A percentile compares a stretch with the other conserved stretches of the same genome.
Conservation (phyloP, 2,797 vertebrate species). For the Falco novaeseelandiae region DNA sequence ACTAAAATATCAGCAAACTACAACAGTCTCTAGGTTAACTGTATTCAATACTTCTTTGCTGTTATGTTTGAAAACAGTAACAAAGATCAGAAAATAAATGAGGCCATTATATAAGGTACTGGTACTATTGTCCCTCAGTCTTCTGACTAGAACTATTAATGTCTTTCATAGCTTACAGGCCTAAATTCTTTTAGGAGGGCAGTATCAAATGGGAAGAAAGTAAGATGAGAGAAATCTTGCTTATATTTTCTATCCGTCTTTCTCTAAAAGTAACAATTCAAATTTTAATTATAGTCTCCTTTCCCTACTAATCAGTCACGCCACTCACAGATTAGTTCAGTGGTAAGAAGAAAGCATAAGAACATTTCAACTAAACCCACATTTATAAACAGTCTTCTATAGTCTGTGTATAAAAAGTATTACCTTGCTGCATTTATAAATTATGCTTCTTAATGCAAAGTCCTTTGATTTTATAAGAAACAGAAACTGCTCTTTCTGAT, state of each 20-base stretch:
- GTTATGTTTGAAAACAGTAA: not conserved
- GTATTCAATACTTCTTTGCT: not conserved
- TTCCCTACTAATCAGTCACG: slow-evolving; percentile 56
- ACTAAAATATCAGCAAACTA: not conserved
- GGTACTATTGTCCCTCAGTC: not conserved
- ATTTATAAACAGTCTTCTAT: not conserved
- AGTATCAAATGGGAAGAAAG: slow-evolving; percentile 42
- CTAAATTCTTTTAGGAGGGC: not conserved
- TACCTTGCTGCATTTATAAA: not conserved
- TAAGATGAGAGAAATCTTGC: slow-evolving; percentile 35
- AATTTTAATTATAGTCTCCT: slow-evolving; percentile 56
- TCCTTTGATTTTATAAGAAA: slow-evolving; percentile 27
- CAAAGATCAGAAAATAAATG: not conserved
- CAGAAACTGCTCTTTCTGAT: slow-evolving; percentile 36
- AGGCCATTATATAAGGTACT: not conserved
- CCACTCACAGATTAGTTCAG: slow-evolving; percentile 47
- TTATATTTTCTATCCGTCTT: slow-evolving; percentile 50
- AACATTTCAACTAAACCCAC: slow-evolving; percentile 65
- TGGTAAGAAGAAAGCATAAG: slow-evolving; percentile 22
- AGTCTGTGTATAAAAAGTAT: not conserved
- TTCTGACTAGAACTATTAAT: not conserved
- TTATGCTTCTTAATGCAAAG: not conserved
- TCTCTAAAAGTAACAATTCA: slow-evolving; percentile 66
- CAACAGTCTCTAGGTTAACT: not conserved
- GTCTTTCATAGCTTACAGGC: not conserved